Evolutionary conservation across 2,888 invertebrate species (phyloP), one percentile per base, ranked within the genome.

Genomic region (Conistra vaccinii): DNA sequence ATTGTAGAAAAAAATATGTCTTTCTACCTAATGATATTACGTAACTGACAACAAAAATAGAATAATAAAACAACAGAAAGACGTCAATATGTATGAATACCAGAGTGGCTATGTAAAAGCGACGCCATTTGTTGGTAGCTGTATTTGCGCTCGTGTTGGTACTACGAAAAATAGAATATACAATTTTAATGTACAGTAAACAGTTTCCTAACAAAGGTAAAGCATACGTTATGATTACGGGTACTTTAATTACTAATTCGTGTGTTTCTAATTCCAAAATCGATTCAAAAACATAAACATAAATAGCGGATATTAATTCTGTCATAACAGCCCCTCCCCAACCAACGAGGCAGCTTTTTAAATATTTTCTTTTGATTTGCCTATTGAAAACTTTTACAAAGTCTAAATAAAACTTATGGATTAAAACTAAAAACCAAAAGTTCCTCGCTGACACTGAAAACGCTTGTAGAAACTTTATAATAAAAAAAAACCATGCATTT

Each of bases 51-150:
- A n/a, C n/a, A n/a, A n/a, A n/a, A n/a, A n/a, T n/a, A n/a, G n/a
- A 39, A 17, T 42, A 6, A 26, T 6, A 32, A n/a, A 32, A n/a
- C 14, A 51, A 32, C 20, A 35, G 17, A 51, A 51, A n/a, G 2
- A 66, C 7, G 10, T 66, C 66, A 10, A 32, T 66, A 1, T 51
- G 66, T n/a, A 51, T 20, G n/a, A 66, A 51, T 45, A 62, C 45
- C 60, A 55, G 10, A 39, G 67, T 67, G 20, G 67, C 53, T 1
- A 67, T 67, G 3, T 20, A 67, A 12, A 67, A 39, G n/a, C 26
- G 53, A 20, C 7, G 35, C 7, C 53, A 53, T 53, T 20, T 39
- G 12, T 26, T 55, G 1, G 35, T 53, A 39, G 53, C 26, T 20
- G 26, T 20, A 29, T 29, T 57, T 29, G 9, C 20, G 12, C 4